Evolutionary conservation across 2,797 vertebrate species (phyloP).

Genomic region (Cheirogaleus major): DNA sequence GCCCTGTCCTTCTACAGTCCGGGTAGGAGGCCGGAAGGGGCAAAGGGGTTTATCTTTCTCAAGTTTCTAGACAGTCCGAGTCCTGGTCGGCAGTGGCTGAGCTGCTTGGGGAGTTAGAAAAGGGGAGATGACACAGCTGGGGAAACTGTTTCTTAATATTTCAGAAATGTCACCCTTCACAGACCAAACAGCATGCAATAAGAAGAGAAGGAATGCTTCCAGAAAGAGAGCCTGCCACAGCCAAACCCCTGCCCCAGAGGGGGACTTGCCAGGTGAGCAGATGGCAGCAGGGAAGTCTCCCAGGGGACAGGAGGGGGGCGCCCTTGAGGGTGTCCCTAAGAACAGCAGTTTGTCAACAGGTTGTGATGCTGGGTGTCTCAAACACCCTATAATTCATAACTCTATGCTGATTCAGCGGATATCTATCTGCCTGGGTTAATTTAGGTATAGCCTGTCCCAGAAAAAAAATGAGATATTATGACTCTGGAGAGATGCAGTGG

Average conservation of each 20-base stretch:
- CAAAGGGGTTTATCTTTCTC: background rate
- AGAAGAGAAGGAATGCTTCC: background rate
- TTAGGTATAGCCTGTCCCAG: background rate
- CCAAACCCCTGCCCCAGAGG: no score
- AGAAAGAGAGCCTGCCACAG: background rate
- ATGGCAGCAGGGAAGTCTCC: background rate
- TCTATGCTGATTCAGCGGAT: background rate
- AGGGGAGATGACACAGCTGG: background rate
- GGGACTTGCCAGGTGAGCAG: background rate
- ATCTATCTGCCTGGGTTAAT: background rate
- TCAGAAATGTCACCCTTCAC: background rate
- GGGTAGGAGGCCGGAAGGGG: background rate
- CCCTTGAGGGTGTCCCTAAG: background rate
- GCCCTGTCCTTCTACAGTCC: no score
- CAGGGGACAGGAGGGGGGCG: background rate
- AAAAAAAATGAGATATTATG: background rate
- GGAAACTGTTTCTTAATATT: background rate
- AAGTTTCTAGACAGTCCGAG: background rate
- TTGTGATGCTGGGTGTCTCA: background rate
- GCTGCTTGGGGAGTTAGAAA: background rate
- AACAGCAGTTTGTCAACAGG: background rate
- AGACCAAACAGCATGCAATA: background rate
- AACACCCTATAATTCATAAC: background rate
- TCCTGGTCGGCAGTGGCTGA: background rate
- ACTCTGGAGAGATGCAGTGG: background rate